Evolutionary conservation across 2,888 invertebrate species (phyloP).

Genomic region (Anorthoa munda): DNA sequence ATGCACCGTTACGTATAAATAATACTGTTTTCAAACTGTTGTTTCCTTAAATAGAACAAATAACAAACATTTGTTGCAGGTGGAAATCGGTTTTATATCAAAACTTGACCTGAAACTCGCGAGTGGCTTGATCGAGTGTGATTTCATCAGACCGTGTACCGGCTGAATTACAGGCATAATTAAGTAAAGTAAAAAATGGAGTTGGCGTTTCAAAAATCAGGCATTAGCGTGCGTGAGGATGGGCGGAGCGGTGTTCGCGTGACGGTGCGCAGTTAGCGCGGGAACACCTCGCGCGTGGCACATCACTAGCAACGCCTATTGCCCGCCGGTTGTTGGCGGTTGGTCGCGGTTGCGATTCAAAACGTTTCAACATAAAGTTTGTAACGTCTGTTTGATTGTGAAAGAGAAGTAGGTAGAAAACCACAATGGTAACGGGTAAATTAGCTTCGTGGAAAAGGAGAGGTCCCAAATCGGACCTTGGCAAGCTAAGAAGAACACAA

Average conservation of each 20-base stretch:
- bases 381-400: conserved; percentile 52
- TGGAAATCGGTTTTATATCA: conserved; percentile 58
- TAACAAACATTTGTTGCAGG: conserved; percentile 65
- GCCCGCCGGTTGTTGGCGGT: conserved; percentile 74
- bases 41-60: conserved; percentile 63
- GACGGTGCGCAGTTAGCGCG: conserved; percentile 84
- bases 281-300: conserved; percentile 87
- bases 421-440: no score
- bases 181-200: conserved; percentile 58
- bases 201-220: conserved; percentile 68
- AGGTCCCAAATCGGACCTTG: not conserved
- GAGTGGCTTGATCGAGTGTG: conserved; percentile 34
- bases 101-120: conserved; percentile 59
- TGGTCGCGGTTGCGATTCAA: conserved; percentile 71
- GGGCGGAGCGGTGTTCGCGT: conserved; percentile 89
- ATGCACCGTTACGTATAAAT: conserved; percentile 62
- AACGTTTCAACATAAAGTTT: conserved; percentile 64
- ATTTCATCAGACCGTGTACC: conserved; percentile 43
- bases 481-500: not conserved
- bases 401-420: conserved; percentile 10
- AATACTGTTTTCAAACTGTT: conserved; percentile 62
- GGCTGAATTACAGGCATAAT: conserved; percentile 56
- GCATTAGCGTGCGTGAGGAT: conserved; percentile 81
- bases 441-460: not conserved
- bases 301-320: conserved; percentile 90